phyloP scores from a whole-genome alignment of 2,888 invertebrate genomes.

The Hylaea fasciaria region DNA sequence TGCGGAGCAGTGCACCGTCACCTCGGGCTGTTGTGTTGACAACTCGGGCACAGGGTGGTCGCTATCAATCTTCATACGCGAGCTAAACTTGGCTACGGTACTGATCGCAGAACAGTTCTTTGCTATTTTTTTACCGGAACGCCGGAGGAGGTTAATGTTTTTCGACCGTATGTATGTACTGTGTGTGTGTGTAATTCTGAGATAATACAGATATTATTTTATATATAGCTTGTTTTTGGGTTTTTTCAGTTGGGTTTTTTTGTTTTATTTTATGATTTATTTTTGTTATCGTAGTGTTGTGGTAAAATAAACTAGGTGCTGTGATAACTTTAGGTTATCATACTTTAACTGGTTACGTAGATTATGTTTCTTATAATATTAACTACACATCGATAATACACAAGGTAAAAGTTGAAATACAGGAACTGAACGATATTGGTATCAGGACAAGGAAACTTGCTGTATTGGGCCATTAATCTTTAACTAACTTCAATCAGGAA shows the following conservation, averaged over 20 bases:
- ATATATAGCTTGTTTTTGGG: too few relatives aligned
- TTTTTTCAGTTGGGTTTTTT: too few relatives aligned
- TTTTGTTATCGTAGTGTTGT: too few relatives aligned
- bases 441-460: not conserved
- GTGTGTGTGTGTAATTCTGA: too few relatives aligned
- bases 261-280: too few relatives aligned
- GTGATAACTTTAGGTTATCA: too few relatives aligned
- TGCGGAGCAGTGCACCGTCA: constrained; percentile 59
- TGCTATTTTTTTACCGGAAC: too few relatives aligned
- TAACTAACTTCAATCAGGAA: not conserved
- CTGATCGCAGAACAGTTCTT: constrained; percentile 45
- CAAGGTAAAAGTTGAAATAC: not conserved
- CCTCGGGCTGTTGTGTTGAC: constrained; percentile 62
- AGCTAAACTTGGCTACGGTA: constrained; percentile 58
- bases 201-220: too few relatives aligned
- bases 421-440: not conserved
- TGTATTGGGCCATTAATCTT: not conserved
- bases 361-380: not conserved
- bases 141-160: too few relatives aligned
- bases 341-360: too few relatives aligned
- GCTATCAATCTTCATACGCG: constrained; percentile 79
- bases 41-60: constrained; percentile 71
- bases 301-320: too few relatives aligned
- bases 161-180: too few relatives aligned
- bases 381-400: not conserved